Base-by-base conservation (phyloP, 2,888 invertebrate species). In the Falcaria lacertinaria region DNA sequence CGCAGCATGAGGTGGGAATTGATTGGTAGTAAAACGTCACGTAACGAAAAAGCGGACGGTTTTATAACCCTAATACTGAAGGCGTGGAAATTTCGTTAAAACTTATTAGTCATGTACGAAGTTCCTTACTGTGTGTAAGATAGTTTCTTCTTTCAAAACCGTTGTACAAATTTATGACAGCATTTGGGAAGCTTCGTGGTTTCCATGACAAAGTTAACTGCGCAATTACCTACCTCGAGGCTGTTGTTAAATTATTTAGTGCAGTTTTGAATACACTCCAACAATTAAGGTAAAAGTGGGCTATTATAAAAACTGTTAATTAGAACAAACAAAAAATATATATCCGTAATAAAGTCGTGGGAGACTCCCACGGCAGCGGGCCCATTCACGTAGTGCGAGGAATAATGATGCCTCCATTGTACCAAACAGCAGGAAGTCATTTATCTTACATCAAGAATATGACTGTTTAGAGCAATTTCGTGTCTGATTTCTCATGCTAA, bases 381-480 rank as follows among this genome's bases (percentile, higher is more conserved):
- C 72, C 79, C 74, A 81, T 85, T 84, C 81, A 79, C 67, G 69
- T 58, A 50, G 67, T 66, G 64, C 65, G 73, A 63, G 69, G 80
- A 81, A 80, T 89, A 88, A 89, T 88, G 88, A 87, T 80, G 85
- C 73, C 76, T 80, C 86, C 69, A 88, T 88, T 89, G 88, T 89
- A 69, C 65, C 66, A 69, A 67, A 57, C 72, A 80, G 80, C 88
- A 88, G 89, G 89, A 89, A 89, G 89, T 88, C 75, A 86, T 88
- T 89, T 89, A 88, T 88, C 88, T 87, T 85, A 80, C 88, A 89
- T 88, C 87, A 87, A 85, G 85, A 88, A 88, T 89, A 88, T 88
- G 82, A 88, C 77, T 80, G 86, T 86, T 87, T 82, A 81, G 74
- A 87, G 82, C 82, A 86, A 88, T 89, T 89, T 87, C 69, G 82